Evolutionary conservation across 2,797 vertebrate species (phyloP), one percentile per base, ranked within the genome.

Genomic region (Spondyliosoma cantharus): DNA sequence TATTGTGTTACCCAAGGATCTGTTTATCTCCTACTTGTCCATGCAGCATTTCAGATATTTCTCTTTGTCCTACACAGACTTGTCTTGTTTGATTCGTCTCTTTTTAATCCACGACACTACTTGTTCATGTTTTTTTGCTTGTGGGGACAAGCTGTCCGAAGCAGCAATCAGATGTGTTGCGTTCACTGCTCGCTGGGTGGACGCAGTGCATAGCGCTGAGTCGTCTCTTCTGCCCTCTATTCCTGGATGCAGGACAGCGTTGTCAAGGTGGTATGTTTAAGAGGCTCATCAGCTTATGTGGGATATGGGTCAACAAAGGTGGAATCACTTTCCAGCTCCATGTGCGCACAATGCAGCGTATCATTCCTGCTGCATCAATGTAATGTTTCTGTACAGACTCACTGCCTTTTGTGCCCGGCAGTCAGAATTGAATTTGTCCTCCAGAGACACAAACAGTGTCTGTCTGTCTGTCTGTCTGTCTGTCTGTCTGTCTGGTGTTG

Each of bases 251-350:
- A 79, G 89, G 89, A 90, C 89, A 86, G 62, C 48, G 76, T 73
- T 87, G 84, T 93, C 90, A 90, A 93, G 93, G 93, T 93, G 94
- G 92, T 89, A 86, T 37, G 50, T 88, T 86, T 95, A 96, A 97
- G 95, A 95, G 89, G 96, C 94, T 97, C 96, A 96, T 93, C 93
- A 91, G 96, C 94, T 97, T 96, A 96, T 91, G 92, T 71, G 85
- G 93, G 92, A 96, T 96, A 91, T 94, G 92, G 95, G 95, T 96
- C 94, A 90, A 83, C 91, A 90, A 93, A 94, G 89, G 94, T 95
- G 90, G 89, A 93, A 88, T 91, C 88, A 87, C 61, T 89, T 85
- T 87, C 8, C 54, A 37, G 37, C 27, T 29, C 27, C 48, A n/a
- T 52, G 12, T 48, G 13, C 37, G 56, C 42, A 9, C 48, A 61